phyloP scores from a whole-genome alignment of 2,888 invertebrate genomes.

The Marronus borbonicus region DNA sequence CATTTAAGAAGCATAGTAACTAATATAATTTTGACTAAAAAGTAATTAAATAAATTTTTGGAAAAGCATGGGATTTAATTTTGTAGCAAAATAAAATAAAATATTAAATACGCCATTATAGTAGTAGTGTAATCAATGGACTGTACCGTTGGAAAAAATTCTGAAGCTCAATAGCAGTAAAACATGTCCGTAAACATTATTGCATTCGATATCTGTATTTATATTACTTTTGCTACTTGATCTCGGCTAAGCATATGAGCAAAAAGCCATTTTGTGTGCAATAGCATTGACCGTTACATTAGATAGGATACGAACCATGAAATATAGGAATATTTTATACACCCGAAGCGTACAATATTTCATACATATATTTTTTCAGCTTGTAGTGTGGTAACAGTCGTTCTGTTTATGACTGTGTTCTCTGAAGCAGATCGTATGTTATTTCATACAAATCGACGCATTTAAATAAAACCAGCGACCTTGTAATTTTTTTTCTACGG shows the following conservation, averaged over 20 bases:
- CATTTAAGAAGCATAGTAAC: too few species aligned
- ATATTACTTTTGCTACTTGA: slow-evolving; percentile 20
- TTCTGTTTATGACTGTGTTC: slow-evolving; percentile 32
- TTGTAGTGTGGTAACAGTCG: slow-evolving; percentile 31
- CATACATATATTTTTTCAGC: slow-evolving; percentile 41
- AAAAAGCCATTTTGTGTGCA: slow-evolving; percentile 30
- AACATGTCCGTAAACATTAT: neutral
- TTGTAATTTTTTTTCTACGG: slow-evolving; percentile 16
- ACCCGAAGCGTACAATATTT: slow-evolving; percentile 35
- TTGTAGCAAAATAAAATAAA: too few species aligned
- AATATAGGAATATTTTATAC: slow-evolving; percentile 46
- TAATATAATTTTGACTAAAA: too few species aligned
- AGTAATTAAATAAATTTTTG: too few species aligned
- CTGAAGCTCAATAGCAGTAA: neutral
- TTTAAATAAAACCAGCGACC: slow-evolving; percentile 41
- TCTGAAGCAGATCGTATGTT: slow-evolving; percentile 41
- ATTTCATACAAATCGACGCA: slow-evolving; percentile 47
- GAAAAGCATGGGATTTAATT: too few species aligned
- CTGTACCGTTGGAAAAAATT: too few species aligned
- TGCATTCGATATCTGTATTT: neutral
- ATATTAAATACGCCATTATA: too few species aligned
- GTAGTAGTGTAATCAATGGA: too few species aligned
- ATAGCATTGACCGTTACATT: slow-evolving; percentile 43
- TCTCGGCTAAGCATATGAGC: neutral
- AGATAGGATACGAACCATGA: slow-evolving; percentile 38